Evolutionary conservation across 2,113 vertebrate species (phyloP).

Genomic region (Melanerpes formicivorus): DNA sequence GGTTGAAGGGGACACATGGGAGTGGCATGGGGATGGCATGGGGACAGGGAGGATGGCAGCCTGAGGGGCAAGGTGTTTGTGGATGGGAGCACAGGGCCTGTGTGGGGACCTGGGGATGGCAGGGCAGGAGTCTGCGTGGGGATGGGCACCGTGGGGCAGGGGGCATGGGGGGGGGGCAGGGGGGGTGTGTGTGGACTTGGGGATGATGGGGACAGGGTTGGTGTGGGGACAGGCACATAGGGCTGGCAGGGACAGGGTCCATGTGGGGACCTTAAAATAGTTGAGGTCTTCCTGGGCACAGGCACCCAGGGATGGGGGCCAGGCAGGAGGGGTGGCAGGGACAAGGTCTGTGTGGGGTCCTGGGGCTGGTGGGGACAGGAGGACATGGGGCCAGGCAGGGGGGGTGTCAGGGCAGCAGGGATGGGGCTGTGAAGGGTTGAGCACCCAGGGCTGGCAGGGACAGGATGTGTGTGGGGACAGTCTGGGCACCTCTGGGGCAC

Average conservation of each 20-base stretch:
- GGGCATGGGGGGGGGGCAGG: background rate
- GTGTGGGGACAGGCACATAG: background rate
- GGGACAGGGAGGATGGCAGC: background rate
- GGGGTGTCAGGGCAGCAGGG: background rate
- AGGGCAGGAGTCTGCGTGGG: background rate
- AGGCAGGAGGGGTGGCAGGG: too few species aligned
- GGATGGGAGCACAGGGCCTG: too few species aligned
- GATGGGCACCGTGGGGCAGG: too few species aligned
- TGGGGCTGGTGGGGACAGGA: background rate
- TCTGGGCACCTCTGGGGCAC: background rate
- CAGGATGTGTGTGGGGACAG: background rate
- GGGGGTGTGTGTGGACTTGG: background rate
- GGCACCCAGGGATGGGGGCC: too few species aligned
- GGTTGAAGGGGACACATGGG: background rate
- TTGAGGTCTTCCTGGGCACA: too few species aligned
- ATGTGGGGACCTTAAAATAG: too few species aligned
- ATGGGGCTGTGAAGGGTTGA: too few species aligned
- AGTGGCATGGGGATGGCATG: accelerated
- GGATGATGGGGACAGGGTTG: background rate
- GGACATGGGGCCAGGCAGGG: background rate
- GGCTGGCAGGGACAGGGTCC: background rate
- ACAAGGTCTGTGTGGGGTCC: background rate
- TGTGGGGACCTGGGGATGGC: background rate
- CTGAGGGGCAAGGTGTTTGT: background rate
- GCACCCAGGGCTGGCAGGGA: background rate